phyloP scores from a whole-genome alignment of 2,113 vertebrate species.

The Austrofundulus limnaeus region DNA sequence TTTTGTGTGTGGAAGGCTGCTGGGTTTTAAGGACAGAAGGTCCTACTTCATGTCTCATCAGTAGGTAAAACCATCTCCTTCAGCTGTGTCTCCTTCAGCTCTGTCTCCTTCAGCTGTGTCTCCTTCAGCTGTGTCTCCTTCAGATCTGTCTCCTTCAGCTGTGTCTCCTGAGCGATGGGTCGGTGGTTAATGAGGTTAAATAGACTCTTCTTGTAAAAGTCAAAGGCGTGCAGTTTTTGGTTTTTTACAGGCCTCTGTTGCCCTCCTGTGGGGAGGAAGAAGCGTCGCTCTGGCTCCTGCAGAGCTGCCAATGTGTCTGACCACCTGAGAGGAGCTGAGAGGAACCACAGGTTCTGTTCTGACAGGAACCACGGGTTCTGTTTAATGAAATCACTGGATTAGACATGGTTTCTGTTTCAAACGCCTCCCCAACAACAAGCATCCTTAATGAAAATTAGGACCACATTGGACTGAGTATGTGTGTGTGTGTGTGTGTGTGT shows the following conservation, averaged over 20 bases:
- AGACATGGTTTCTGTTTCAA: conserved; percentile 71
- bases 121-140: conserved; percentile 56
- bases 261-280: conserved; percentile 62
- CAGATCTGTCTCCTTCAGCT: too few species aligned
- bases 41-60: conserved; percentile 46
- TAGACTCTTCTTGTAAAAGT: conserved; percentile 53
- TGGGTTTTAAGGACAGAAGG: conserved; percentile 48
- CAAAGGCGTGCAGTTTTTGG: too few species aligned
- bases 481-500: conserved; percentile 29
- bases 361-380: conserved; percentile 25
- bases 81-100: conserved; percentile 52
- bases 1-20: conserved; percentile 30
- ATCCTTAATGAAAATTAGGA: conserved; percentile 77
- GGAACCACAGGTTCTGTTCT: conserved; percentile 35
- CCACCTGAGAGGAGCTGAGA: too few species aligned
- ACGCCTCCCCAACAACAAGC: conserved; percentile 61
- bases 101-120: conserved; percentile 43
- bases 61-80: conserved; percentile 11
- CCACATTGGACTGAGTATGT: conserved; percentile 67
- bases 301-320: neutral
- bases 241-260: conserved; percentile 62
- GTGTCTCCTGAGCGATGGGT: conserved; percentile 62
- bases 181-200: conserved; percentile 66
- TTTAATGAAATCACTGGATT: conserved; percentile 71
- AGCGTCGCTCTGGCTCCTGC: conserved; percentile 26